Base-by-base conservation (phyloP, 2,113 vertebrate species). In the Ophthalmolycus amberensis region DNA sequence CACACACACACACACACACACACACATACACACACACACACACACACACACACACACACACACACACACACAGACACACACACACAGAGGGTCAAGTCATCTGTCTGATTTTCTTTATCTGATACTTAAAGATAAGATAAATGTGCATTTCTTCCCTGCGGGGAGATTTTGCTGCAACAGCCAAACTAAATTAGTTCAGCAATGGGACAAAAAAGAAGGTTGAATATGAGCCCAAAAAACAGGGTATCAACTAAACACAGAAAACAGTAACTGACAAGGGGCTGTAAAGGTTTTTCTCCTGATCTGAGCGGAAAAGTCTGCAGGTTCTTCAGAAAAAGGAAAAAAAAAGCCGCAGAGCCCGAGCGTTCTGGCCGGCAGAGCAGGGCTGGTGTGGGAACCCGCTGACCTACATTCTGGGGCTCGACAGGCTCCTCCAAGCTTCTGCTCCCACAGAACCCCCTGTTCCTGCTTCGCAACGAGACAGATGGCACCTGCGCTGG, bases 381-480 rank as follows among this genome's bases (percentile, higher is more conserved):
- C 9, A 0, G 25, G 25, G 59, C 79, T 50, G 81, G 48, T 58
- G 56, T 81, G 74, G 74, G 79, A 89, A 78, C 71, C 77, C 20
- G 54, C 76, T 86, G 90, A 91, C 84, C 80, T 81, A 85, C 66
- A 89, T 85, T 82, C 79, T 68, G 46, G 50, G n/a, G 25, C 22
- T 46, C 50, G 46, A 69, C 60, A 42, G n/a, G 42, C 69, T 46
- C 68, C 67, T 85, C 76, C 79, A 85, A 70, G 66, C 59, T 18
- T 34, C 10, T 25, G 62, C 58, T 64, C 52, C 20, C 72, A 27
- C 44, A 68, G 40, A 85, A 69, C 29, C 63, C 75, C 25, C 48
- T 6, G 1, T 60, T 63, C 16, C 52, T 38, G 67, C 75, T 65
- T 40, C 63, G 27, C 75, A 58, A 1, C 20, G 46, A 83, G 75